A percentile compares a stretch with the other conserved stretches of the same genome.
These are phyloP conservation scores for Sminthopsis crassicaudata DNA, from an alignment of 2,113 vertebrate species.

Conservation along the genomic window DNA sequence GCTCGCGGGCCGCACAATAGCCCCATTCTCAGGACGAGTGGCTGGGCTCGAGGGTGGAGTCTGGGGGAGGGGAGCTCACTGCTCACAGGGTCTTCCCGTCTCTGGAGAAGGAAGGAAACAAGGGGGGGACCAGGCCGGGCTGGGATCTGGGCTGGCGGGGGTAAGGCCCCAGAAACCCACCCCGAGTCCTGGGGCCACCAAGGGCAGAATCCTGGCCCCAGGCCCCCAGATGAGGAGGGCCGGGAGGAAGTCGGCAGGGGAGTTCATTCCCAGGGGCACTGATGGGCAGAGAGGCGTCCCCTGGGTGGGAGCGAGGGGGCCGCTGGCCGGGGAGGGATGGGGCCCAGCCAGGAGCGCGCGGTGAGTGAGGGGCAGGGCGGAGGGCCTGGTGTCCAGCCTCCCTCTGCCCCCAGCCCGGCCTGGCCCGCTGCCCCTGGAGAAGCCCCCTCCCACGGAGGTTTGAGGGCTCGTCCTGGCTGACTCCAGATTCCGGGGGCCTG, in stretches of 20 bases:
- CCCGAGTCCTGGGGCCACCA: not conserved
- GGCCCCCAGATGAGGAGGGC: not conserved
- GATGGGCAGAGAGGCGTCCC: not conserved
- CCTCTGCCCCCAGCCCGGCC: too few species aligned
- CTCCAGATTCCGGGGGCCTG: not conserved
- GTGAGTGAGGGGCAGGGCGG: not conserved
- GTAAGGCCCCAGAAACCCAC: not conserved
- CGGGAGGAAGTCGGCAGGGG: too few species aligned
- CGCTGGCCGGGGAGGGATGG: not conserved
- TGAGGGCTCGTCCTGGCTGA: not conserved
- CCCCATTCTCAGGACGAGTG: not conserved
- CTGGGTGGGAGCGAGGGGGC: too few species aligned
- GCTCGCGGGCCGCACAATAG: not conserved
- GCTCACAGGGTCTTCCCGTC: not conserved
- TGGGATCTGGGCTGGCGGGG: not conserved
- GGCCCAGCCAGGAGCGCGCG: too few species aligned
- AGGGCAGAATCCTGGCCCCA: not conserved
- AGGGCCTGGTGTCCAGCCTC: too few species aligned
- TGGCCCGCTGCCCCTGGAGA: not conserved
- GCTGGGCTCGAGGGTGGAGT: not conserved
- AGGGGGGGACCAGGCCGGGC: not conserved
- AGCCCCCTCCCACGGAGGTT: not conserved
- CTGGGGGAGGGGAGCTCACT: not conserved
- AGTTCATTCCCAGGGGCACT: not conserved
- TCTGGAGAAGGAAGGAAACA: not conserved